A percentile compares a stretch with the other conserved stretches of the same genome.
These are phyloP conservation scores for Gallinago stenura DNA, from an alignment of 2,797 vertebrate genomes.

Conservation along the genomic window DNA sequence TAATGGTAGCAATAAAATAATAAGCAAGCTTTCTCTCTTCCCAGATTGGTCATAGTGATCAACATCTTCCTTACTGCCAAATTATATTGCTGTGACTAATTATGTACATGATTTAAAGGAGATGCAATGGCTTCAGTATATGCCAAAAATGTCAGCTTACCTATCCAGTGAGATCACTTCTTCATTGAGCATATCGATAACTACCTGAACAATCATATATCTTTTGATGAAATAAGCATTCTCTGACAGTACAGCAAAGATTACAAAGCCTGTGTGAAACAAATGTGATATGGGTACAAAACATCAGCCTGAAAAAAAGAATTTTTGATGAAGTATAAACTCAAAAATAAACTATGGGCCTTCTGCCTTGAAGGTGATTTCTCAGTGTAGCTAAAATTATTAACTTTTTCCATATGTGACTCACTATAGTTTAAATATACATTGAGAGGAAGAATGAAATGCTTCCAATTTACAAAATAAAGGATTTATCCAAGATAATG, in stretches of 20 bases:
- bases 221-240: not conserved
- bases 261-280: not conserved
- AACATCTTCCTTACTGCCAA: not conserved
- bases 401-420: not conserved
- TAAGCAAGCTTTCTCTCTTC: not conserved
- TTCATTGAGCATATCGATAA: accelerated
- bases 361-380: not conserved
- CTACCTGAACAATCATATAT: not conserved
- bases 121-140: not conserved
- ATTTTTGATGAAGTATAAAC: not conserved
- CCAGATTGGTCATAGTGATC: not conserved
- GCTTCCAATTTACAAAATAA: not conserved
- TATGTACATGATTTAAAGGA: not conserved
- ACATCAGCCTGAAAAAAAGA: not conserved
- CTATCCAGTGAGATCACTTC: not conserved
- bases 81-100: not conserved
- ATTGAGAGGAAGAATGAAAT: not conserved
- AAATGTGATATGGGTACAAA: not conserved
- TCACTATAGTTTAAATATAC: not conserved
- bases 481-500: not conserved
- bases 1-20: not conserved
- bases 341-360: not conserved
- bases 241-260: not conserved
- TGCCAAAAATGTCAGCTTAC: not conserved
- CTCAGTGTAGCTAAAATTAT: not conserved